Evolutionary conservation across 1,140 invertebrate genomes (phyloP).

Genomic region (Maniola jurtina): DNA sequence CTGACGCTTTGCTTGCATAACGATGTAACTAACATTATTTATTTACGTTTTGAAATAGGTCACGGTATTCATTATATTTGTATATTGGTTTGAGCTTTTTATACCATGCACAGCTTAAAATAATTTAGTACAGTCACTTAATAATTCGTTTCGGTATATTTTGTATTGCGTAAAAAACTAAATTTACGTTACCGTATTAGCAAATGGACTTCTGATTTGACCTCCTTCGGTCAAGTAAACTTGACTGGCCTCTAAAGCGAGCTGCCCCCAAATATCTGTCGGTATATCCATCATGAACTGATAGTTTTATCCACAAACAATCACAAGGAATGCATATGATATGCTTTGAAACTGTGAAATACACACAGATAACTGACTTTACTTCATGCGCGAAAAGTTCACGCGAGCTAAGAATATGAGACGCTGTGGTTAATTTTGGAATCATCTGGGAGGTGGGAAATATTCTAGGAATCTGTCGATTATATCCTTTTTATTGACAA

Average conservation of each 20-base stretch:
- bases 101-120: too few relatives aligned
- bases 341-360: constrained; percentile 28
- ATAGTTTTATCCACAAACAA: constrained; percentile 32
- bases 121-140: too few relatives aligned
- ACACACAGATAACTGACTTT: constrained; percentile 39
- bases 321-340: constrained; percentile 44
- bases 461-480: constrained; percentile 44
- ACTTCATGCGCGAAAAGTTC: constrained; percentile 56
- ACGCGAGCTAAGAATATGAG: constrained; percentile 56
- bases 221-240: constrained; percentile 90
- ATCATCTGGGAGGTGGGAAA: constrained; percentile 54
- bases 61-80: background rate
- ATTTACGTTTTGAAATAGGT: background rate
- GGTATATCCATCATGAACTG: constrained; percentile 79
- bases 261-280: constrained; percentile 88
- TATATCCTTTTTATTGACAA: constrained; percentile 19
- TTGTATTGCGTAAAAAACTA: constrained; percentile 1
- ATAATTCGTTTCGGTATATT: background rate
- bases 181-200: constrained; percentile 84
- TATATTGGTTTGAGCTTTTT: background rate
- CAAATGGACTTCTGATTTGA: constrained; percentile 87
- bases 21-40: constrained; percentile 14
- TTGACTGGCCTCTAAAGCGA: constrained; percentile 90
- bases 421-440: constrained; percentile 75
- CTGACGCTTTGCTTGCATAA: background rate